phyloP scores from a whole-genome alignment of 2,888 invertebrate species.

The Cheilosia vernalis region DNA sequence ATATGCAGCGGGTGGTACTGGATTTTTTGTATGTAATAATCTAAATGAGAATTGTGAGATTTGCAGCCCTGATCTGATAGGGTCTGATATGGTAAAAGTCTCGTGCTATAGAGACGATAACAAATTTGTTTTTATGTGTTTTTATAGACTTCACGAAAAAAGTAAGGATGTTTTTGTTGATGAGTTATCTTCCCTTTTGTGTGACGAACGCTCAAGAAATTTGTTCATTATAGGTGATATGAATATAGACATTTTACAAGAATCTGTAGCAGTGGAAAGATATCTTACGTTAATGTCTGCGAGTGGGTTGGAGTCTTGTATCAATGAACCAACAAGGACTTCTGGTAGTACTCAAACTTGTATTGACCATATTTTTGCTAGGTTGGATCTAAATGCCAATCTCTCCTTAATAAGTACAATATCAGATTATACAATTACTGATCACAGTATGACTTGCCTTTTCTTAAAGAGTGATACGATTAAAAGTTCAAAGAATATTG shows the following conservation, averaged over 20 bases:
- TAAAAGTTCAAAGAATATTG: no score
- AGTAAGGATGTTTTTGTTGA: slow-evolving; percentile 23
- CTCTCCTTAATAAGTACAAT: not conserved
- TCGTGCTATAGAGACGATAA: slow-evolving; percentile 5
- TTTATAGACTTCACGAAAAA: slow-evolving; percentile 1
- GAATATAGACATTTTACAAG: slow-evolving; percentile 24
- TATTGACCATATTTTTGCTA: slow-evolving; percentile 40
- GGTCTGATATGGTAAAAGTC: slow-evolving; percentile 22
- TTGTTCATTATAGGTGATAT: slow-evolving; percentile 35
- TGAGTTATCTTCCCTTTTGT: slow-evolving; percentile 5
- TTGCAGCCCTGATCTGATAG: not conserved
- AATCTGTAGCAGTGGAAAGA: slow-evolving; percentile 5
- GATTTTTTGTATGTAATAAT: slow-evolving; percentile 9
- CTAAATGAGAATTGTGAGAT: not conserved
- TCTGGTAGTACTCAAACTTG: slow-evolving; percentile 9
- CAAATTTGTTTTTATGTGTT: no score
- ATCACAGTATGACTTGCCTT: slow-evolving; percentile 15
- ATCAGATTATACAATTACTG: slow-evolving; percentile 7
- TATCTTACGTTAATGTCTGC: slow-evolving; percentile 10
- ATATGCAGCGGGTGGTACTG: slow-evolving; percentile 4
- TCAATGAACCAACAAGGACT: slow-evolving; percentile 19
- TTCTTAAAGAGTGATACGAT: not conserved
- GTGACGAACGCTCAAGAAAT: slow-evolving; percentile 8
- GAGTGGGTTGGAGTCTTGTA: slow-evolving; percentile 17
- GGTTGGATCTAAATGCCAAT: slow-evolving; percentile 5